These are phyloP conservation scores for Entomobrya proxima DNA, from an alignment of 2,888 invertebrate species.

Conservation along the genomic window DNA sequence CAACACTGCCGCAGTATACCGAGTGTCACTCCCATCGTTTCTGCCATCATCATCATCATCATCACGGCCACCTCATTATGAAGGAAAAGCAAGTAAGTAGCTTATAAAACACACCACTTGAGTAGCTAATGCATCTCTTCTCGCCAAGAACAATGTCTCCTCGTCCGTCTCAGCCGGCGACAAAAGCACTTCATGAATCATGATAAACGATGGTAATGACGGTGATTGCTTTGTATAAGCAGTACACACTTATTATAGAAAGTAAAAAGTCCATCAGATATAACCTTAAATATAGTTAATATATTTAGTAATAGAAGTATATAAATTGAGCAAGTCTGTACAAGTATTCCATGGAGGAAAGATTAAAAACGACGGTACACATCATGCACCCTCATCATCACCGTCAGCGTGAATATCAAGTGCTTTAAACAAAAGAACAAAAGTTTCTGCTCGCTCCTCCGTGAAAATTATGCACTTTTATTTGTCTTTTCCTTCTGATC, in stretches of 20 bases:
- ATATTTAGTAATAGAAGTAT: not conserved
- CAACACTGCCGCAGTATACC: not conserved
- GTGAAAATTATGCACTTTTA: slow-evolving; percentile 49
- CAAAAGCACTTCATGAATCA: slow-evolving; percentile 43
- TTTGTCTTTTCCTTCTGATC: slow-evolving; percentile 32
- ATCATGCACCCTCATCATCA: not conserved
- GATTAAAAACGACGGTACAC: not conserved
- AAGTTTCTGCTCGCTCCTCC: slow-evolving; percentile 30
- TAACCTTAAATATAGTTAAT: not conserved
- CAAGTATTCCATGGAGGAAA: no score
- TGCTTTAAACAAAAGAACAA: slow-evolving; percentile 26
- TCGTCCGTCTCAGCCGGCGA: not conserved
- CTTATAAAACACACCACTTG: slow-evolving; percentile 37
- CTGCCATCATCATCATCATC: no score
- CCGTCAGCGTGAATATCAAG: slow-evolving; percentile 43
- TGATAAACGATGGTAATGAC: slow-evolving; percentile 1
- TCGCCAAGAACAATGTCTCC: slow-evolving; percentile 19
- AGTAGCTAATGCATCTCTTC: slow-evolving; percentile 33
- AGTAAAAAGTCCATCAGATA: not conserved
- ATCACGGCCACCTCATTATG: not conserved
- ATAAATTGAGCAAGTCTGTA: not conserved
- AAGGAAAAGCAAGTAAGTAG: slow-evolving; percentile 7
- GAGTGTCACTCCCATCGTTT: not conserved
- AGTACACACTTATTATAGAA: not conserved
- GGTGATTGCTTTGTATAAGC: not conserved